Conservation (phyloP, 2,797 vertebrate genomes). For the Molossus alvarezi region DNA sequence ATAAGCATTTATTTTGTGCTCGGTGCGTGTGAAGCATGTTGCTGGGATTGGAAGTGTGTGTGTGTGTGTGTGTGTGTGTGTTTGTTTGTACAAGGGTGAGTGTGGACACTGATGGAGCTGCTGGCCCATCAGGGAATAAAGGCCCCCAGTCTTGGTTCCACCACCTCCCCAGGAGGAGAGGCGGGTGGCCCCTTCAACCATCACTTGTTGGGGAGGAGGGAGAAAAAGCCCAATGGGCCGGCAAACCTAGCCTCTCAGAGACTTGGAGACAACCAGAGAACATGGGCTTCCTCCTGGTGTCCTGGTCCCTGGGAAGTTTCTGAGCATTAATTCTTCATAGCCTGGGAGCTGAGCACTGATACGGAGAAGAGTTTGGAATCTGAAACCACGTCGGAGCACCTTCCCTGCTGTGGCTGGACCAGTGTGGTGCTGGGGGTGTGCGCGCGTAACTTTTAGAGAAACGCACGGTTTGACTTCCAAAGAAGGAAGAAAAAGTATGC, state of each 20-base stretch:
- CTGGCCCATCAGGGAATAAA: not conserved
- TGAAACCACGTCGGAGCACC: not conserved
- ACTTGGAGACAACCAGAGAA: not conserved
- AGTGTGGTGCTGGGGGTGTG: not conserved
- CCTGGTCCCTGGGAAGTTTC: conserved; percentile 26
- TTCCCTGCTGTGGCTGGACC: not conserved
- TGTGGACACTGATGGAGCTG: too few species aligned
- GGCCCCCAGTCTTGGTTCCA: not conserved
- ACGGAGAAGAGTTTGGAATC: not conserved
- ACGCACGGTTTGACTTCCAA: conserved; percentile 66
- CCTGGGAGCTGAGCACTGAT: not conserved
- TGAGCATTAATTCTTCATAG: not conserved
- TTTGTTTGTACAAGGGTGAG: fast-evolving
- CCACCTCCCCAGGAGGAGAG: not conserved
- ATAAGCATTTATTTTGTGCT: conserved; percentile 72
- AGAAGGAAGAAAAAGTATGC: conserved; percentile 71
- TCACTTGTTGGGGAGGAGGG: not conserved
- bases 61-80: not conserved
- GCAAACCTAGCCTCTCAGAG: not conserved
- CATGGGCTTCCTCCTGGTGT: not conserved
- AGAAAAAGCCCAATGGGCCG: not conserved
- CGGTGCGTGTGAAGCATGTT: not conserved
- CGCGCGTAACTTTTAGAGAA: conserved; percentile 48
- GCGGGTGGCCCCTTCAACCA: not conserved
- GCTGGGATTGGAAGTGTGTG: not conserved